Evolutionary conservation across 2,888 invertebrate species (phyloP), one percentile per base, ranked within the genome.

Genomic region (Spodoptera exigua): DNA sequence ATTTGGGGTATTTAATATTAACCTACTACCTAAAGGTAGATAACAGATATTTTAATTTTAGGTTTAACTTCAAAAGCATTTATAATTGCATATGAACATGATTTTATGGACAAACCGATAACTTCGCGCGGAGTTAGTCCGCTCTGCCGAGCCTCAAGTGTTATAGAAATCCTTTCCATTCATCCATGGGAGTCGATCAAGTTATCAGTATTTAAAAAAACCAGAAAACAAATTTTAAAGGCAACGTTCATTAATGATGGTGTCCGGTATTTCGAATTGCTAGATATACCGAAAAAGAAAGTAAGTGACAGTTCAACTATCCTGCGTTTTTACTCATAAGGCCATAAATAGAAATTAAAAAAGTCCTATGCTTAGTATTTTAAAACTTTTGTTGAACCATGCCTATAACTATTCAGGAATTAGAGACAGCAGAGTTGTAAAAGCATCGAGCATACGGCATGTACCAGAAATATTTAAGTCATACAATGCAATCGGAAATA

Each of bases 191-290:
- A 80, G n/a, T 77, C 77, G 2, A 53, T 85, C 9, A 79, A 76
- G 34, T 46, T 91, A 48, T 64, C 65, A 3, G 92, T 97, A 34
- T 97, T 95, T 85, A 95, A 95, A 66, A 94, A 95, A 56, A 92
- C 89, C 68, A 89, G 87, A 39, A 91, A 96, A 27, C 95, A 95
- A 79, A 94, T 95, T 0, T 87, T 97, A 65, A 96, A 96, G 86
- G 94, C 96, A 1, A 87, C 85, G 35, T 91, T 95, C 58, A 90
- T 90, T 64, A 90, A 94, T 44, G 90, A 90, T 34, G 83, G 89
- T 61, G 89, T 94, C 0, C 90, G 94, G 75, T 96, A 96, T 87
- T 97, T 96, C 84, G 97, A 97, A 85, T 90, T 97, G 61, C 96
- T 95, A 0, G 95, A 95, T 1, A 94, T 95, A 70, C 87, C 94